Conservation (phyloP, 2,113 vertebrate genomes). For the Meriones unguiculatus region DNA sequence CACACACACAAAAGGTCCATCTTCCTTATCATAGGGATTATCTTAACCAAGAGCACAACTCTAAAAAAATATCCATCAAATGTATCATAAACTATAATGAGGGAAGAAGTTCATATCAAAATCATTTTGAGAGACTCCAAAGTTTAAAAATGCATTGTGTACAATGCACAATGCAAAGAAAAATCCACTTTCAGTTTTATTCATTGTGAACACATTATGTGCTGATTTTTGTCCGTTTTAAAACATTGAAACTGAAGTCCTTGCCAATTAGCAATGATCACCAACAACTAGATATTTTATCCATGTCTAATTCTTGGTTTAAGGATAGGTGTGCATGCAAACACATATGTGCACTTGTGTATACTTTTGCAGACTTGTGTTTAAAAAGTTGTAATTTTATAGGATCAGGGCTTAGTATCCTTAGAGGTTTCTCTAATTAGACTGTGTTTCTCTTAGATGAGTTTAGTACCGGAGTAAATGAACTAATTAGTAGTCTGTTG, state of each 20-base stretch:
- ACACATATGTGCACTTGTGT: rapidly evolving
- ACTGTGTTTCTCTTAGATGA: constrained; percentile 57
- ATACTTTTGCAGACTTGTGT: not conserved
- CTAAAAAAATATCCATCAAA: not conserved
- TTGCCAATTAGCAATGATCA: constrained; percentile 6
- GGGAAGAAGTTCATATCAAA: not conserved
- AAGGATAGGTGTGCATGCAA: not conserved
- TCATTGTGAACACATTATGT: not conserved
- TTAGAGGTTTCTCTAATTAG: constrained; percentile 72
- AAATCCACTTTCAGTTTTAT: not conserved
- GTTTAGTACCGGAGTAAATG: constrained; percentile 73
- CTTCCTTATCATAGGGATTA: not conserved
- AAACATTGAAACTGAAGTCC: not conserved
- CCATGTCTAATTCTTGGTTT: not conserved
- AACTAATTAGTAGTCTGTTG: constrained; percentile 77
- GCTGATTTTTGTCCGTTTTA: not conserved
- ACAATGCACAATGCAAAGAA: not conserved
- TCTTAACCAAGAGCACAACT: not conserved
- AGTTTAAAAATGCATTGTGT: not conserved
- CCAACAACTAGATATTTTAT: not conserved
- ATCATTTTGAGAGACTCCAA: not conserved
- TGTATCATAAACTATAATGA: not conserved
- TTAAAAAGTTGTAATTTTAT: constrained; percentile 59
- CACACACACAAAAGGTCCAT: not conserved
- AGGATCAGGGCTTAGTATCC: constrained; percentile 30